Conservation (phyloP, 2,888 invertebrate genomes). For the Erebia palarica region DNA sequence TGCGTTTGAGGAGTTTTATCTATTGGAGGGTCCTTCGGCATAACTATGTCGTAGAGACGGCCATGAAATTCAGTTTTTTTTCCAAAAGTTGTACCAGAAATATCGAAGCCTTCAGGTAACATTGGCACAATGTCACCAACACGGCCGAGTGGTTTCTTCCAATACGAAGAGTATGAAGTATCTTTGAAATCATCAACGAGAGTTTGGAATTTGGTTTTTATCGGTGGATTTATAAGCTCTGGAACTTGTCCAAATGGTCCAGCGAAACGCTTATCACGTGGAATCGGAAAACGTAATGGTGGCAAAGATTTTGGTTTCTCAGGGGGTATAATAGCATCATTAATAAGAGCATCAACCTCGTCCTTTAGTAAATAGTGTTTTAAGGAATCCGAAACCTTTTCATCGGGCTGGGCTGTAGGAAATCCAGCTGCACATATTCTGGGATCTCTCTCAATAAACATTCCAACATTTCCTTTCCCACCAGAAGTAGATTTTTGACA, state of each 20-base stretch:
- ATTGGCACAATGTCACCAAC: conserved; percentile 62
- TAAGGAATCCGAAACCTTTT: conserved; percentile 52
- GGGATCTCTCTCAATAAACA: conserved; percentile 65
- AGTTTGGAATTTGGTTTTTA: conserved; percentile 63
- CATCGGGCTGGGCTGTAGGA: conserved; percentile 60
- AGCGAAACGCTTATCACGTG: conserved; percentile 57
- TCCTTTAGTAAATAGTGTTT: conserved; percentile 67
- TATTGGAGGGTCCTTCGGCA: conserved; percentile 62
- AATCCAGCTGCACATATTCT: conserved; percentile 68
- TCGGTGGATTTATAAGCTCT: conserved; percentile 57
- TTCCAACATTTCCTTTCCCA: conserved; percentile 69
- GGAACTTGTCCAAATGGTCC: conserved; percentile 55
- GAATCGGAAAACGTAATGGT: conserved; percentile 58
- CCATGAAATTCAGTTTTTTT: conserved; percentile 55
- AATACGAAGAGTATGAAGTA: conserved; percentile 65
- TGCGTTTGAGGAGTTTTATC: conserved; percentile 59
- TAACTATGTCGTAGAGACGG: conserved; percentile 64
- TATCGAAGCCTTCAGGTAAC: conserved; percentile 67
- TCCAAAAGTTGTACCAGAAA: conserved; percentile 60
- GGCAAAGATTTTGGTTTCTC: conserved; percentile 55
- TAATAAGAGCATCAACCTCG: conserved; percentile 63
- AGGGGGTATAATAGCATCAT: conserved; percentile 63
- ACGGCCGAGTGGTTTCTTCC: conserved; percentile 60
- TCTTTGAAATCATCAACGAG: conserved; percentile 65
- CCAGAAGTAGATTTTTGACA: conserved; percentile 61